phyloP scores from a whole-genome alignment of 2,888 invertebrate genomes.

The Rhaphigaster nebulosa region DNA sequence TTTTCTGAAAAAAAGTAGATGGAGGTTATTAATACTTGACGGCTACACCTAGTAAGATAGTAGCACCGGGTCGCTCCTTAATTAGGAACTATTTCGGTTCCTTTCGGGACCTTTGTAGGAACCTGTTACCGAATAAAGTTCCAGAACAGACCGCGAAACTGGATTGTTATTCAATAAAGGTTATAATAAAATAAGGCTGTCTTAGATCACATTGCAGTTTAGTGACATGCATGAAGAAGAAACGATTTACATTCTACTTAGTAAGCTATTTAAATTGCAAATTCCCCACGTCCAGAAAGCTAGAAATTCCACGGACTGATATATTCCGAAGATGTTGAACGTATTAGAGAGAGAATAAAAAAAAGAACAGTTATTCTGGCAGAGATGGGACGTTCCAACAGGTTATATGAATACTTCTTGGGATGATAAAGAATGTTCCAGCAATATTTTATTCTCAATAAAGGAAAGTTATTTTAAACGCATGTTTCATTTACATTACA shows the following conservation, averaged over 20 bases:
- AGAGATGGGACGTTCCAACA: neutral
- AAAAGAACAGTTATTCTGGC: conserved; percentile 26
- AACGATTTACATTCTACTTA: conserved; percentile 49
- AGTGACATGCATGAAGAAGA: conserved; percentile 45
- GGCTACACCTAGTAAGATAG: conserved; percentile 8
- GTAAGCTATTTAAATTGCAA: conserved; percentile 49
- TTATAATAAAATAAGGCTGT: conserved; percentile 32
- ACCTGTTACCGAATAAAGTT: conserved; percentile 31
- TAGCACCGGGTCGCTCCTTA: neutral
- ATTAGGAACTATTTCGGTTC: conserved; percentile 18
- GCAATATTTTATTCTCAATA: neutral
- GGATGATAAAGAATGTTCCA: neutral
- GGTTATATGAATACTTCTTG: neutral
- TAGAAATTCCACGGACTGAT: conserved; percentile 43
- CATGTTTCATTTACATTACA: neutral
- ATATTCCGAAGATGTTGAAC: conserved; percentile 46
- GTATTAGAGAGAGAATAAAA: neutral
- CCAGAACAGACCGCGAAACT: neutral
- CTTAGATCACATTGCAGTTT: conserved; percentile 33
- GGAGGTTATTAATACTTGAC: conserved; percentile 34
- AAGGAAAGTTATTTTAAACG: neutral
- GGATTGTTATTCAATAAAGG: conserved; percentile 46
- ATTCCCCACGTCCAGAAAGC: conserved; percentile 36
- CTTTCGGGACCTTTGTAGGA: conserved; percentile 21
- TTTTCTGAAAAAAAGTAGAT: neutral